A percentile compares a stretch with the other conserved stretches of the same genome.
phyloP scores from a whole-genome alignment of 2,888 invertebrate species.

The Aphodius granarius region DNA sequence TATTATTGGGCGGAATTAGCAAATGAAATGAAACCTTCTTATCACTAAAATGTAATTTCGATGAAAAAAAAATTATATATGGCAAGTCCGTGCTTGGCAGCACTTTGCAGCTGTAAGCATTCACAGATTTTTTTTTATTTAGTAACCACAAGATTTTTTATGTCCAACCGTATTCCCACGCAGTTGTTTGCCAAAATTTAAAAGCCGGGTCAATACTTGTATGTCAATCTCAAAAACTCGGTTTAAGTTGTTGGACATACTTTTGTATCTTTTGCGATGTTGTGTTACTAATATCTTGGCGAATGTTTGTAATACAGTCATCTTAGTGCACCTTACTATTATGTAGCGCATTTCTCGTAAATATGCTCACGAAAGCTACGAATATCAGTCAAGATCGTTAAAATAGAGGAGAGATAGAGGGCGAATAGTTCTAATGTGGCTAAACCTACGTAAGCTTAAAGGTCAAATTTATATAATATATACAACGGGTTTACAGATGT shows the following conservation, averaged over 20 bases:
- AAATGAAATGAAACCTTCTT: neutral
- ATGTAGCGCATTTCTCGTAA: neutral
- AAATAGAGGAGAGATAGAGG: neutral
- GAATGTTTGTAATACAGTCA: neutral
- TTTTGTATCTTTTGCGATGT: neutral
- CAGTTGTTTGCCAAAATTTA: too few relatives aligned
- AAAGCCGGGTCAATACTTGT: too few relatives aligned
- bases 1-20: conserved; percentile 6
- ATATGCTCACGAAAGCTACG: neutral
- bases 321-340: neutral
- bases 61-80: neutral
- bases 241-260: neutral
- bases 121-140: neutral
- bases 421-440: neutral
- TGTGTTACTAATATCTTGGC: neutral
- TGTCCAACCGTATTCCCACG: too few relatives aligned
- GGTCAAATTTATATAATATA: neutral
- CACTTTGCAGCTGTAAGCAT: neutral
- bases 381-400: neutral
- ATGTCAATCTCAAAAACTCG: too few relatives aligned
- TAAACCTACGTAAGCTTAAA: neutral
- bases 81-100: neutral
- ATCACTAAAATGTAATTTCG: neutral
- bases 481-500: neutral
- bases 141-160: neutral